Evolutionary conservation across 2,888 invertebrate species (phyloP), one percentile per base, ranked within the genome.

Genomic region (Kryphioiulus occultus): DNA sequence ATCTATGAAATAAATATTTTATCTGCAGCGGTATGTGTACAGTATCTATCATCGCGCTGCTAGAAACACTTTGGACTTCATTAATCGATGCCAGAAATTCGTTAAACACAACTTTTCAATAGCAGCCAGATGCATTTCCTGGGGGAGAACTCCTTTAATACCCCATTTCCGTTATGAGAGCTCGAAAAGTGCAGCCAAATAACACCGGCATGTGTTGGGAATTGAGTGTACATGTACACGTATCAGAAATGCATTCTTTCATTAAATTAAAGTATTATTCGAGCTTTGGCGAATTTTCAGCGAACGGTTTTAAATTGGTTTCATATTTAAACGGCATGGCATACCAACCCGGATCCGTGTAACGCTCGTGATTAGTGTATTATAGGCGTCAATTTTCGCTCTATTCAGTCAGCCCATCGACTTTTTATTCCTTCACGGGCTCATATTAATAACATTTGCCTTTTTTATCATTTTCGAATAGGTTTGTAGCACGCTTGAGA

Each of bases 391-490:
- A 78, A 78, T 78, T 78, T 78, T 30, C 30, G 15, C 30, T 30
- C 78, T 17, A 15, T 78, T 17, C 78, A 30, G 78, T 78, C 78
- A 30, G 30, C 78, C 78, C 30, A 78, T 78, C 78, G 30, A 15
- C 3, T 15, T 78, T 78, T 30, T 78, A 30, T 78, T 78, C 30
- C 78, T 78, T 78, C 30, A 78, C 78, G 78, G 78, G 78, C 78
- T 78, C 78, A 78, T 78, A 78, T 78, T 78, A 78, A 78, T 78
- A 78, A 78, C 78, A 32, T 78, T 78, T 78, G 78, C 30, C 26
- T 78, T 68, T 78, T 78, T 78, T 78, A 78, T 78, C 30, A 78
- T 78, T 78, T 78, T 78, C 30, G 30, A 78, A 78, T 78, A 78
- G 78, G 78, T 30, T 78, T 32, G 78, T 32, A 30, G 30, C 78